Percentiles rank a stretch among this genome's conserved stretches.
Evolutionary conservation across 2,888 invertebrate genomes (phyloP).

Genomic region (Eledone cirrhosa): DNA sequence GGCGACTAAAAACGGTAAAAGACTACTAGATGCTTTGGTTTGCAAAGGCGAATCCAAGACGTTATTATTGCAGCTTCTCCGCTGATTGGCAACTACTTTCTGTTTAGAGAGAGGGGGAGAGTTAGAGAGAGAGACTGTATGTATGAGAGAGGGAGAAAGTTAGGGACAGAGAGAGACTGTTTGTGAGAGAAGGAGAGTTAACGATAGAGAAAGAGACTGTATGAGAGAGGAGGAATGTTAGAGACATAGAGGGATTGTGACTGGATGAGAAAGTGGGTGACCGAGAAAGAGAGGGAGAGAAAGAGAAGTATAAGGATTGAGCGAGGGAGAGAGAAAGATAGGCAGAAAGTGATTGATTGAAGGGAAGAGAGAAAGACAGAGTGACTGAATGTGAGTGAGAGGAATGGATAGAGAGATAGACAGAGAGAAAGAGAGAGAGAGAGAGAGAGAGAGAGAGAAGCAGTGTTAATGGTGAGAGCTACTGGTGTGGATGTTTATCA

Average conservation of each 20-base stretch:
- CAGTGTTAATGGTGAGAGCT: no score
- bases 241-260: background rate
- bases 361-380: background rate
- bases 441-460: background rate
- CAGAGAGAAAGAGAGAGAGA: background rate
- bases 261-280: background rate
- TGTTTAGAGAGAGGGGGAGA: background rate
- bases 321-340: background rate
- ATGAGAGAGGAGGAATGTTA: background rate
- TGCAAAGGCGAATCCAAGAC: no score
- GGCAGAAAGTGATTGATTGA: no score
- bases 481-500: no score
- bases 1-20: no score
- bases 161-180: background rate
- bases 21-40: no score
- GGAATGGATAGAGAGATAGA: no score
- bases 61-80: no score
- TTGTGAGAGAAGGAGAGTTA: background rate
- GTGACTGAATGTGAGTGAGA: background rate
- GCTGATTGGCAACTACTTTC: no score
- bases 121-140: no score
- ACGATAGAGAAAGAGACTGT: no score
- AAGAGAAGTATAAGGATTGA: background rate
- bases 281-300: background rate
- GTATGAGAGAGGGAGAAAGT: background rate